These are phyloP conservation scores for Anneissia japonica DNA, from an alignment of 35 echinoderm and acorn worm species.

Conservation along the genomic window DNA sequence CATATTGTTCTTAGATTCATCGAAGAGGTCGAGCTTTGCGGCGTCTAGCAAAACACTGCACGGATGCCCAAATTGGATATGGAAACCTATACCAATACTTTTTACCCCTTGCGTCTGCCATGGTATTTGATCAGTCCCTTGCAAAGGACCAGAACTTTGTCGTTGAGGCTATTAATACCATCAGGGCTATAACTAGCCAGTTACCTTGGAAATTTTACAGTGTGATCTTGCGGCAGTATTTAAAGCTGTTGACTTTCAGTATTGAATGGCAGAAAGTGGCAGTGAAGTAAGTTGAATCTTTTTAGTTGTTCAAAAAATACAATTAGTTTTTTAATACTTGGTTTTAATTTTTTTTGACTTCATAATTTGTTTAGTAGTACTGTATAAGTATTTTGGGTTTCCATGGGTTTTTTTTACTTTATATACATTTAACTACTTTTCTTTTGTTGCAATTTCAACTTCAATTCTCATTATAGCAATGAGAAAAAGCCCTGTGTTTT, in stretches of 20 bases:
- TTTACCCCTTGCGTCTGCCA: conserved; percentile 60
- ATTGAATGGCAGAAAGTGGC: conserved; percentile 69
- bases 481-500: too few species aligned
- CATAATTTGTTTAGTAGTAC: neutral
- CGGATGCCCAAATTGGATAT: conserved; percentile 30
- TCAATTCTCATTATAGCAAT: too few species aligned
- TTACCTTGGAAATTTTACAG: conserved; percentile 76
- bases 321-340: too few species aligned
- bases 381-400: too few species aligned
- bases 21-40: conserved; percentile 75
- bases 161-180: conserved; percentile 63
- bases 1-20: conserved; percentile 88
- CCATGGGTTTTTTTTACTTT: too few species aligned
- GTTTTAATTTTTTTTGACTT: neutral
- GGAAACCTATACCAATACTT: conserved; percentile 58
- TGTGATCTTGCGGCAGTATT: conserved; percentile 69
- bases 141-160: conserved; percentile 75
- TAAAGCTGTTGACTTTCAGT: conserved; percentile 56
- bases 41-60: conserved; percentile 53
- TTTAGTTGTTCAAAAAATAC: neutral
- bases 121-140: conserved; percentile 74
- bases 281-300: conserved; percentile 57
- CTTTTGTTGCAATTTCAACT: too few species aligned
- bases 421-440: too few species aligned
- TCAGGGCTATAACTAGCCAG: conserved; percentile 69